Conservation (phyloP, 2,888 invertebrate species). For the Drosophila histrio region DNA sequence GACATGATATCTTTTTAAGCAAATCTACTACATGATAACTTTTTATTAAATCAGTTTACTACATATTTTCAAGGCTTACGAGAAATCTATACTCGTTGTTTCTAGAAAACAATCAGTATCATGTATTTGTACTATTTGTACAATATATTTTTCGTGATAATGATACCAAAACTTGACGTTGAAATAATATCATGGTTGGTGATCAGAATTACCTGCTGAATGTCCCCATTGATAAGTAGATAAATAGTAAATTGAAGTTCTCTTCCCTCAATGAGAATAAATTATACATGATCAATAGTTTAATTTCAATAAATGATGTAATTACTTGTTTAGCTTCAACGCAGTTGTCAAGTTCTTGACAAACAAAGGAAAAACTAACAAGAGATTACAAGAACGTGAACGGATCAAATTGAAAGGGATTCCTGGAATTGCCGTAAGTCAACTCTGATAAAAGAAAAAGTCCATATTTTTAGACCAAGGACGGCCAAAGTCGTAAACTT, state of each 20-base stretch:
- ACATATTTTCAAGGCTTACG: no score
- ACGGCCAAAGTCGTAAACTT: constrained; percentile 38
- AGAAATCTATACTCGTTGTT: no score
- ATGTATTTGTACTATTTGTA: no score
- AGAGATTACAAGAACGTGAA: constrained; percentile 1
- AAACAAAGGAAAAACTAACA: neutral
- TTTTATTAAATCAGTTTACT: no score
- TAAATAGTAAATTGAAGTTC: neutral
- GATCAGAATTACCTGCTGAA: no score
- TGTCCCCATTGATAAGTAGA: no score
- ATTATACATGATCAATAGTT: neutral
- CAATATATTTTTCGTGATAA: no score
- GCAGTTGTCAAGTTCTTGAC: neutral
- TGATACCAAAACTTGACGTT: no score
- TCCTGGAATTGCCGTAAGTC: constrained; percentile 5
- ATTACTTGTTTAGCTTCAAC: neutral
- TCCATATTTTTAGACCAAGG: constrained; percentile 19
- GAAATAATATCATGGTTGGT: no score
- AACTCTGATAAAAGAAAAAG: constrained; percentile 14
- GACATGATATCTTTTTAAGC: no score
- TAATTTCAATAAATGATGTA: neutral
- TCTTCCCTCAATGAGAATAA: neutral
- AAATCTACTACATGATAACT: no score
- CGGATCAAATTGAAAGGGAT: neutral
- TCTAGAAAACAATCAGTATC: no score